Percentiles rank a stretch among this genome's conserved stretches.
phyloP scores from a whole-genome alignment of 1,140 invertebrate genomes.

The Amphibalanus amphitrite region DNA sequence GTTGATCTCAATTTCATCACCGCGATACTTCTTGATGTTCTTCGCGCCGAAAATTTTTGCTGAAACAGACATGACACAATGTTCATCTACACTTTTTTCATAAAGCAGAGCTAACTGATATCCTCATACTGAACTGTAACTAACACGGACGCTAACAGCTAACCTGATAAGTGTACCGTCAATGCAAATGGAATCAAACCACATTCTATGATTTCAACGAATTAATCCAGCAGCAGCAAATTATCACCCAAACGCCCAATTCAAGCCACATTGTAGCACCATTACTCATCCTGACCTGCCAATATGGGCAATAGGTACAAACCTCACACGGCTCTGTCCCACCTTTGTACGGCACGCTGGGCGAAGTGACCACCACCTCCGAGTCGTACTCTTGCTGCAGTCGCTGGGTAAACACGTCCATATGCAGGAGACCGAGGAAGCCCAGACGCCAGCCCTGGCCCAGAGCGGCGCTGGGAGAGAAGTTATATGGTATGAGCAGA shows the following conservation, averaged over 20 bases:
- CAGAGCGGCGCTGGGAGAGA: constrained; percentile 65
- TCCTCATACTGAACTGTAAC: too few species aligned
- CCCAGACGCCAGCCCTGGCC: constrained; percentile 87
- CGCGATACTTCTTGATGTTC: constrained; percentile 46
- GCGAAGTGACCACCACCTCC: constrained; percentile 74
- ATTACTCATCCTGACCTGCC: too few species aligned
- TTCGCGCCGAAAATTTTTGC: constrained; percentile 48
- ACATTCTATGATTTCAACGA: too few species aligned
- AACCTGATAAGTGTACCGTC: too few species aligned
- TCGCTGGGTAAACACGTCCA: constrained; percentile 89
- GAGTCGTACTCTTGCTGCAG: constrained; percentile 84
- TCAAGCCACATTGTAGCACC: too few species aligned
- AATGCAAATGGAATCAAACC: too few species aligned
- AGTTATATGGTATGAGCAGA: constrained; percentile 1
- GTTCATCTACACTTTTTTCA: too few species aligned
- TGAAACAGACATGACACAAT: not conserved
- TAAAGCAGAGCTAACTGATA: too few species aligned
- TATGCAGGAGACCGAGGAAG: constrained; percentile 83
- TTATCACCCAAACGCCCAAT: too few species aligned
- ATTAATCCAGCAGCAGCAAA: too few species aligned
- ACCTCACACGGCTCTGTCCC: constrained; percentile 31
- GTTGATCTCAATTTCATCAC: constrained; percentile 50
- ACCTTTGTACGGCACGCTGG: constrained; percentile 86
- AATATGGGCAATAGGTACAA: too few species aligned
- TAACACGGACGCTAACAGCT: too few species aligned